Percentiles rank a stretch among this genome's conserved stretches.
These are phyloP conservation scores for Oegoconia quadripuncta DNA, from an alignment of 2,888 invertebrate species.

Conservation along the genomic window DNA sequence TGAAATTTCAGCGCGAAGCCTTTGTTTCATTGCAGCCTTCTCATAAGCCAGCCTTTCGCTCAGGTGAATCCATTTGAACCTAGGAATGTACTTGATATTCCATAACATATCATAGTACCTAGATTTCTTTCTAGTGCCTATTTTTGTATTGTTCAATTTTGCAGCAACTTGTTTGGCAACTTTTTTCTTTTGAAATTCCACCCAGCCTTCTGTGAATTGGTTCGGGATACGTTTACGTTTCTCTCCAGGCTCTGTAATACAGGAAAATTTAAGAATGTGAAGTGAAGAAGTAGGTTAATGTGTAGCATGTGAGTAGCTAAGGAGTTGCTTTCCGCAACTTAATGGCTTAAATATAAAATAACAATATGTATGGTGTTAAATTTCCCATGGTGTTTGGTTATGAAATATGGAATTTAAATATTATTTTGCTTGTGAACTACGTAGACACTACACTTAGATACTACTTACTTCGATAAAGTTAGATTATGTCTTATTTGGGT, in stretches of 20 bases:
- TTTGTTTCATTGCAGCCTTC: conserved; percentile 91
- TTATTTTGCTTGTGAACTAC: too few species aligned
- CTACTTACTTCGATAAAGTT: too few species aligned
- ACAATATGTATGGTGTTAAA: too few species aligned
- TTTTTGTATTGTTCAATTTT: conserved; percentile 91
- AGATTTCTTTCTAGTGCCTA: conserved; percentile 91
- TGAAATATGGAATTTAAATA: too few species aligned
- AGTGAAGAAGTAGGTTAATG: too few species aligned
- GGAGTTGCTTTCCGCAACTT: too few species aligned
- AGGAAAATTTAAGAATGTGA: conserved; percentile 1
- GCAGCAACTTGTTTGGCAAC: conserved; percentile 92
- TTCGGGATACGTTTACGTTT: conserved; percentile 78
- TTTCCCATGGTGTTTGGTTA: too few species aligned
- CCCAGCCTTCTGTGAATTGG: conserved; percentile 95
- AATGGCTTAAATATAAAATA: too few species aligned
- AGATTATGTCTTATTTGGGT: too few species aligned
- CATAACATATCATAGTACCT: conserved; percentile 94
- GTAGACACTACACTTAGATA: too few species aligned
- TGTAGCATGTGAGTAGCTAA: too few species aligned
- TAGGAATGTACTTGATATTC: conserved; percentile 97
- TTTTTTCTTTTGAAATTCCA: conserved; percentile 94
- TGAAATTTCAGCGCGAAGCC: conserved; percentile 90
- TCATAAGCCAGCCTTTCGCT: conserved; percentile 96
- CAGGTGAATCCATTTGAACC: conserved; percentile 97
- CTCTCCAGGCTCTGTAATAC: conserved; percentile 64